Base-by-base conservation (phyloP, 2,888 invertebrate genomes). In the Caenorhabditis sp. region DNA sequence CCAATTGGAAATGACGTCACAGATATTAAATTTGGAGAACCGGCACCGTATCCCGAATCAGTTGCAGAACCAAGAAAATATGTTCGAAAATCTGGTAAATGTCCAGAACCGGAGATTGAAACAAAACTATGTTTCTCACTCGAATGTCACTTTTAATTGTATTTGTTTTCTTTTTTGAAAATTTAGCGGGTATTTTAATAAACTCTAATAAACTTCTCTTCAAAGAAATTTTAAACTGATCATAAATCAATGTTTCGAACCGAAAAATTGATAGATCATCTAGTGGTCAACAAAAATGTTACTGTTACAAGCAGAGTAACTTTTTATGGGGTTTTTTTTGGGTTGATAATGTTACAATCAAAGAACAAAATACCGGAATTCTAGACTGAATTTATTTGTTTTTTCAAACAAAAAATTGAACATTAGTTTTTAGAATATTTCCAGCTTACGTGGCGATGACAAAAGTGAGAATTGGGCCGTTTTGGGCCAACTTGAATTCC, bases 41-140 rank as follows among this genome's bases (percentile, higher is more conserved):
- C 72, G 21, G 72, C 72, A 1, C 59, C 61, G 31, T 73, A 64
- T 68, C 72, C 72, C 23, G 59, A 59, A 24, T 31, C 21, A n/a
- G 55, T 66, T 14, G 27, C 54, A 10, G 66, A 70, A 49, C 70
- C 70, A 19, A 23, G 12, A 19, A 68, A 66, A 23, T 49, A 68
- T 31, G 58, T 66, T 31, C 62, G 64, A 26, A 26, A 69, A 54
- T 74, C 69, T 19, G 14, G 58, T n/a, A 74, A 74, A 58, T 74
- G 73, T 37, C 49, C 59, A 6, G 37, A 61, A 21, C 69, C 69
- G 14, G 66, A 74, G n/a, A 69, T 69, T 19, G 66, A 74, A 57
- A 14, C 37, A 23, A 51, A 66, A 51, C 36, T 36, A 19, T 62
- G 36, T n/a, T 37, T 54, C 54, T 36, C 62, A 17, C 36, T 53